A percentile compares a stretch with the other conserved stretches of the same genome.
phyloP scores from a whole-genome alignment of 2,888 invertebrate genomes.

The Callyntrura sp. region DNA sequence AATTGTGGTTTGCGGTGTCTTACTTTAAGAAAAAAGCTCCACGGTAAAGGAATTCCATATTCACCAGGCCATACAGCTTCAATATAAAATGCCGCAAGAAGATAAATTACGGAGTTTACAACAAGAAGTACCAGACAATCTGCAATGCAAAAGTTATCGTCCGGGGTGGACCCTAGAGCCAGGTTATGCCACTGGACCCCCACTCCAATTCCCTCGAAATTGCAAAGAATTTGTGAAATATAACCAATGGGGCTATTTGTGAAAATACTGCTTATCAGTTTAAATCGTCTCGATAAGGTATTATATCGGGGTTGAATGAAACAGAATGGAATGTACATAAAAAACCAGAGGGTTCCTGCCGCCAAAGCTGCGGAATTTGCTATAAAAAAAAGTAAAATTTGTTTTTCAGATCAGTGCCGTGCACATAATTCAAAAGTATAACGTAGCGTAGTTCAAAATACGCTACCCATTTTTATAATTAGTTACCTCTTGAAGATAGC shows the following conservation, averaged over 20 bases:
- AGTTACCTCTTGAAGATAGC: conserved; percentile 88
- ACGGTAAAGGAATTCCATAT: conserved; percentile 93
- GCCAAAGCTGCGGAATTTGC: conserved; percentile 92
- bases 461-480: too few species aligned
- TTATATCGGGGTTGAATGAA: conserved; percentile 89
- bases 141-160: conserved; percentile 90
- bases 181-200: conserved; percentile 89
- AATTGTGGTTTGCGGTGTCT: neutral
- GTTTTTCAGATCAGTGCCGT: neutral
- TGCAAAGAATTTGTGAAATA: conserved; percentile 90
- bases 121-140: conserved; percentile 90
- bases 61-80: conserved; percentile 95
- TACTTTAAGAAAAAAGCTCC: conserved; percentile 91
- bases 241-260: conserved; percentile 93
- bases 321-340: conserved; percentile 90
- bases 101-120: conserved; percentile 89
- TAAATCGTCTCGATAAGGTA: conserved; percentile 73
- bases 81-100: conserved; percentile 92
- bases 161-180: conserved; percentile 88
- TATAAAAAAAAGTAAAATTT: conserved; percentile 85
- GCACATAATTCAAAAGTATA: too few species aligned
- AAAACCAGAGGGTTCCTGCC: conserved; percentile 92
- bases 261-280: conserved; percentile 87
- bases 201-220: conserved; percentile 88
- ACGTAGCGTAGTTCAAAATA: too few species aligned